These are phyloP conservation scores for Eumeta japonica DNA, from an alignment of 1,140 invertebrate genomes.

Conservation along the genomic window DNA sequence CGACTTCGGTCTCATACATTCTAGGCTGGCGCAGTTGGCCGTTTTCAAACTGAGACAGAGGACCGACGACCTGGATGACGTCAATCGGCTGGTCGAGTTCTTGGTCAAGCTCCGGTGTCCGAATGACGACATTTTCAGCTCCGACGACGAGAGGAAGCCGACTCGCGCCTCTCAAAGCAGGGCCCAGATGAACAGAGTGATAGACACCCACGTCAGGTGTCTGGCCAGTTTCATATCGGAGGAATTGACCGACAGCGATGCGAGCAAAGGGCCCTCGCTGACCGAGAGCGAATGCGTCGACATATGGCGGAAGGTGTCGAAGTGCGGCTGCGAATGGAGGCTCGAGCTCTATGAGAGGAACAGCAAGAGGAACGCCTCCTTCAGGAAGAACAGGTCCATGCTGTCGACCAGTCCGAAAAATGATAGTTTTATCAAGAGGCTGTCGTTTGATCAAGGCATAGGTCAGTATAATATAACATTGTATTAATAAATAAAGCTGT, in stretches of 20 bases:
- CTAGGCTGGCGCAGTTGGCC: constrained; percentile 61
- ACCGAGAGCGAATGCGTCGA: constrained; percentile 58
- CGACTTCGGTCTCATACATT: constrained; percentile 64
- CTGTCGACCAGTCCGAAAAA: constrained; percentile 48
- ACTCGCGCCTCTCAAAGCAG: constrained; percentile 17
- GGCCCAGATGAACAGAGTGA: constrained; percentile 26
- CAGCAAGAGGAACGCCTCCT: constrained; percentile 48
- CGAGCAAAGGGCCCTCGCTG: constrained; percentile 31
- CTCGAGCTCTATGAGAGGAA: constrained; percentile 43
- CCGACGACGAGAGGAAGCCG: constrained; percentile 39
- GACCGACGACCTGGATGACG: constrained; percentile 33
- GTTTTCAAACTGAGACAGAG: constrained; percentile 49
- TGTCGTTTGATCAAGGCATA: constrained; percentile 40
- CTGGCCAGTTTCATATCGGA: constrained; percentile 47
- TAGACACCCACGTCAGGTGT: constrained; percentile 42
- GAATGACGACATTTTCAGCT: constrained; percentile 51
- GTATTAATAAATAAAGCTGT: constrained; percentile 1
- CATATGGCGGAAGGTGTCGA: constrained; percentile 51
- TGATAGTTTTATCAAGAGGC: constrained; percentile 32
- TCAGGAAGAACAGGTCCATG: constrained; percentile 43
- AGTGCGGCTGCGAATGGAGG: constrained; percentile 48
- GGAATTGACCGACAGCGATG: constrained; percentile 31
- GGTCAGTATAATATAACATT: constrained; percentile 26
- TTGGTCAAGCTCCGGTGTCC: constrained; percentile 38
- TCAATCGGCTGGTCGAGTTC: constrained; percentile 37